Base-by-base conservation (phyloP, 2,113 vertebrate genomes). In the Terrapene triunguis region DNA sequence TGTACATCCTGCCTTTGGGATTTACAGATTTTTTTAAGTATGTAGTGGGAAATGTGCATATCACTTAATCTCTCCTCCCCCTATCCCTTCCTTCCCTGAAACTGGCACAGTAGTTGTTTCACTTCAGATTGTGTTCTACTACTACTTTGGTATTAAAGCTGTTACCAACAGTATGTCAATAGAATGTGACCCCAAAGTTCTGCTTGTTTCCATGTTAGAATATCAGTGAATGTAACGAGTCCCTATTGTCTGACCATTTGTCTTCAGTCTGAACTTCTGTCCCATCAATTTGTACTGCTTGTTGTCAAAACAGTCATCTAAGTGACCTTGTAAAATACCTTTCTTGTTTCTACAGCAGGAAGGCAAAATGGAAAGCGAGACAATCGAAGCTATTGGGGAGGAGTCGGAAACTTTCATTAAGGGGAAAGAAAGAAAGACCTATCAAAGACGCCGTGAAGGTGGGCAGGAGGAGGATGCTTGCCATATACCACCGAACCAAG, bases 381-480 rank as follows among this genome's bases (percentile, higher is more conserved):
- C 98, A 79, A 98, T 99, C 1, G 99, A 99, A 91, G 98, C 98
- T 74, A 98, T 99, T 38, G 98, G 99, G 95, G 99, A 99, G 65
- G 99, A 99, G 91, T 98, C 99, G 2, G 98, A 99, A 97, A 99
- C 99, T 85, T 99, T 99, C 96, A 99, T 99, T 88, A 98, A 99
- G 96, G 98, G 98, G 89, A 99, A 99, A 97, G 99, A 99, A 93
- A 99, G 99, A 96, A 99, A 99, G 98, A 99, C 98, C 47, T 99
- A 98, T 97, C 99, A 99, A 95, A 98, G 99, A 84, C 99, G 97
- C 57, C 99, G 98, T 79, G 99, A 99, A 96, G 98, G 98, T 44
- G 98, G 98, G 54, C 98, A 98, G 82, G 99, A 99, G 90, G 99
- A 99, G 5, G 99, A 99, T 29, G 98, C 98, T 72, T 99, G 98